Evolutionary conservation across 2,113 vertebrate genomes (phyloP), one percentile per base, ranked within the genome.

Genomic region (Machaerirhynchus nigripectus): DNA sequence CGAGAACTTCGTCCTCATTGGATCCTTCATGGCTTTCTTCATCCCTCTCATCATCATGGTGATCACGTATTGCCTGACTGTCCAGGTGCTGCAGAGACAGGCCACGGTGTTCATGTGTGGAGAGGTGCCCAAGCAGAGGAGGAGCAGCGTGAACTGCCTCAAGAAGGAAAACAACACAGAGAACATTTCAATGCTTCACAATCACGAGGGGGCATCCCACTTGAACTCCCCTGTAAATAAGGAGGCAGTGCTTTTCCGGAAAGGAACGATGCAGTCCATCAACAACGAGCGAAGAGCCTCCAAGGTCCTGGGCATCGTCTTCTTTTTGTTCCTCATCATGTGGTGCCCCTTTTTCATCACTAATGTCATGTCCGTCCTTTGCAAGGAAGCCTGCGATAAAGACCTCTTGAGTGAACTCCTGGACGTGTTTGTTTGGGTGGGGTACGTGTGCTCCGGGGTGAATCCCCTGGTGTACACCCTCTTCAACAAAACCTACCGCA

Each of bases 261-360:
- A 99, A 39, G 99, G 99, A 67, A 99, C 99, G 88, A 99, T 99
- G 99, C 99, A 99, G 97, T 99, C 99, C 87, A 99, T 99, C 97
- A 99, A 99, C 98, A 99, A 99, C 0, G 99, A 99, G 95, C 98
- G 98, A 64, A 98, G 99, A 84, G 99, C 99, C 44, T 99, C 99
- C 16, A 99, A 99, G 97, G 99, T 99, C 76, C 97, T 99, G 93
- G 99, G 99, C 53, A 98, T 99, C 6, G 99, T 99, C 94, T 99
- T 99, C 98, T 99, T 99, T 98, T 98, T 99, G 96, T 99, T 99
- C 97, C 98, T 99, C 87, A 82, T 99, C 93, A 99, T 99, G 99
- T 99, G 99, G 99, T 99, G 99, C 95, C 99, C 99, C 0, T 99
- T 99, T 89, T 99, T 99, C 97, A 99, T 99, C 97, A 99, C 99